phyloP scores from a whole-genome alignment of 2,113 vertebrate species.

The Polypterus bichir region DNA sequence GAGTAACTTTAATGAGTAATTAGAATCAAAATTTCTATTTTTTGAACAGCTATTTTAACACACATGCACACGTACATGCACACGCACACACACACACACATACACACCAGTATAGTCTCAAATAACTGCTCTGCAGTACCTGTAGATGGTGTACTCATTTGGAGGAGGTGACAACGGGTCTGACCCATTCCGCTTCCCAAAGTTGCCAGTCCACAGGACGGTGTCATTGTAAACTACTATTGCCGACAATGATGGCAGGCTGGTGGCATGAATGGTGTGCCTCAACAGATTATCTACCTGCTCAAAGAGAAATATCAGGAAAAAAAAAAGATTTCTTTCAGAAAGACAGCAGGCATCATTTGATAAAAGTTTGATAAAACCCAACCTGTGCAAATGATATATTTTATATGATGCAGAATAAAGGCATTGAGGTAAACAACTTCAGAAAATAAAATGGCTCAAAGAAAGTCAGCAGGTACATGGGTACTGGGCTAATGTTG shows the following conservation, averaged over 20 bases:
- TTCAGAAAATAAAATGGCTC: too few species aligned
- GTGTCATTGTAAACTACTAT: slow-evolving; percentile 76
- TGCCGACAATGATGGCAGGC: slow-evolving; percentile 67
- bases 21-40: too few species aligned
- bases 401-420: background rate
- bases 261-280: slow-evolving; percentile 42
- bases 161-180: slow-evolving; percentile 56
- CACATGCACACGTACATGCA: too few species aligned
- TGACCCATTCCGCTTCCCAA: slow-evolving; percentile 69
- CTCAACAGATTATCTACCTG: slow-evolving; percentile 66
- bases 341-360: background rate
- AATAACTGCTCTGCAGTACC: slow-evolving; percentile 40
- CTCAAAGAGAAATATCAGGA: background rate
- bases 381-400: background rate
- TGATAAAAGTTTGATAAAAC: background rate
- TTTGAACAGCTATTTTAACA: too few species aligned
- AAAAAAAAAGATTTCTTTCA: background rate
- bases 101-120: background rate
- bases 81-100: background rate
- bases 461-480: too few species aligned
- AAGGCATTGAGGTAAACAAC: background rate
- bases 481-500: too few species aligned
- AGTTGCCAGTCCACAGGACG: slow-evolving; percentile 80
- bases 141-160: slow-evolving; percentile 76
- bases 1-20: too few species aligned